These are phyloP conservation scores for Chaunax sp. DNA, from an alignment of 2,797 vertebrate genomes.

Conservation along the genomic window DNA sequence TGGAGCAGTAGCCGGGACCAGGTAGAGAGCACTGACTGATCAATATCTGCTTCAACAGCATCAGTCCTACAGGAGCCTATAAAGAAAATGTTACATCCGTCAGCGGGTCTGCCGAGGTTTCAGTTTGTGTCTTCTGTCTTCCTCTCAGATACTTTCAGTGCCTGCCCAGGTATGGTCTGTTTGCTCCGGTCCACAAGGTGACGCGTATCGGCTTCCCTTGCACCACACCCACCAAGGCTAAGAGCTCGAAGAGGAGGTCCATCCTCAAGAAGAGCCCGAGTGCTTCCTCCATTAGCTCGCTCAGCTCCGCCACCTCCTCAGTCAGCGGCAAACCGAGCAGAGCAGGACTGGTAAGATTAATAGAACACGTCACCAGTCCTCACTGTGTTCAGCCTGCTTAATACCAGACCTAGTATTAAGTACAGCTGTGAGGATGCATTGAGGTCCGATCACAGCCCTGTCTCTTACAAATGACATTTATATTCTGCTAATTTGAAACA, in stretches of 20 bases:
- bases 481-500: neutral
- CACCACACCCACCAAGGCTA: slow-evolving; percentile 93
- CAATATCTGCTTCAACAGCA: slow-evolving; percentile 24
- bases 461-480: neutral
- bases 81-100: slow-evolving; percentile 64
- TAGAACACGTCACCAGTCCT: neutral
- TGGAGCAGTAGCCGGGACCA: slow-evolving; percentile 95
- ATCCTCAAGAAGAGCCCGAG: slow-evolving; percentile 93
- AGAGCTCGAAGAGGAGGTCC: slow-evolving; percentile 86
- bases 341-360: slow-evolving; percentile 91
- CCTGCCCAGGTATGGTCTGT: slow-evolving; percentile 93
- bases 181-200: slow-evolving; percentile 97
- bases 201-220: slow-evolving; percentile 97
- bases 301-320: slow-evolving; percentile 96
- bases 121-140: neutral
- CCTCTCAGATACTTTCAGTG: slow-evolving; percentile 94
- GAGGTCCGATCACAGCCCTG: too few species aligned
- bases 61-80: slow-evolving; percentile 50
- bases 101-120: slow-evolving; percentile 46
- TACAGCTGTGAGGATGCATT: too few species aligned
- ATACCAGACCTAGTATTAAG: too few species aligned
- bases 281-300: slow-evolving; percentile 94
- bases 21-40: slow-evolving; percentile 77
- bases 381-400: too few species aligned
- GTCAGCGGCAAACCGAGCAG: slow-evolving; percentile 95